These are phyloP conservation scores for Myzus persicae DNA, from an alignment of 1,140 invertebrate species.

Conservation along the genomic window DNA sequence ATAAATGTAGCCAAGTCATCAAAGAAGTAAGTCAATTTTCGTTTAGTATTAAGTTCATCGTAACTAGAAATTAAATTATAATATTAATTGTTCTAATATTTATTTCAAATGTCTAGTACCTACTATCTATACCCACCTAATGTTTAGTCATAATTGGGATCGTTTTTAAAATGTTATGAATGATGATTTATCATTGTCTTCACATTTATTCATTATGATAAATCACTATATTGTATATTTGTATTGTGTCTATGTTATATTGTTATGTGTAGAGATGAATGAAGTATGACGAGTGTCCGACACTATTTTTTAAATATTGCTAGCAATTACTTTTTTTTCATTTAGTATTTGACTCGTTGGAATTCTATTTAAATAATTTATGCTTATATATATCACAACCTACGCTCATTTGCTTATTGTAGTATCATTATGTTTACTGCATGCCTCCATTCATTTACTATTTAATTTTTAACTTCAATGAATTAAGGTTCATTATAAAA, in stretches of 20 bases:
- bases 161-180: background rate
- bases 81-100: background rate
- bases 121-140: background rate
- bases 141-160: background rate
- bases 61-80: background rate
- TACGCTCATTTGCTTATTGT: background rate
- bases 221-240: background rate
- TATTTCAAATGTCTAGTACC: background rate
- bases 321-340: background rate
- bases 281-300: background rate
- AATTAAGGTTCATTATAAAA: background rate
- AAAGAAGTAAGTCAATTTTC: slow-evolving; percentile 62
- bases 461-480: background rate
- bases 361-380: background rate
- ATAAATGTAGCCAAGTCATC: slow-evolving; percentile 63
- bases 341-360: background rate
- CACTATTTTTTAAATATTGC: background rate
- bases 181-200: background rate
- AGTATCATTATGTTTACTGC: background rate
- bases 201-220: background rate
- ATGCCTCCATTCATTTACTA: background rate
- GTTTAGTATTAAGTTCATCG: background rate
- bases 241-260: background rate
- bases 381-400: background rate
- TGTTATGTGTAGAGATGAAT: background rate